Evolutionary conservation across 2,113 vertebrate species (phyloP), one percentile per base, ranked within the genome.

Genomic region (Mus pahari): DNA sequence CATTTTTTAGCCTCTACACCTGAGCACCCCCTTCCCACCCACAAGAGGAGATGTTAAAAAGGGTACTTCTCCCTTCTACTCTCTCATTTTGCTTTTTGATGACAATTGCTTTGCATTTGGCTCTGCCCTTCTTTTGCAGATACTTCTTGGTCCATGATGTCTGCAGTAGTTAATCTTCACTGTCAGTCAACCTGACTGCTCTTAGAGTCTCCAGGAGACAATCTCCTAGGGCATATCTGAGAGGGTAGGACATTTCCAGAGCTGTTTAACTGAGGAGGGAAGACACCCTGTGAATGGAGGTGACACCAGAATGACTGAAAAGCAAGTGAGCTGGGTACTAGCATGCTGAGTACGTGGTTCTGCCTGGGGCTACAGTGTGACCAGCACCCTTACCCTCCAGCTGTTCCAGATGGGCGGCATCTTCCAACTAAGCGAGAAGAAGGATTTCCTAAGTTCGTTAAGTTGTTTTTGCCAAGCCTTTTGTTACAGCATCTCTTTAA

Each of bases 41-140:
- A 16, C 1, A 16, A 7, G 33, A 48, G 19, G 7, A 66, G 6
- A 33, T 20, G 39, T 64, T 62, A 64, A 17, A 31, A 84, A 42
- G 53, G 11, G 11, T 5, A 58, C 26, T 64, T 64, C 26, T 92
- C 92, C 89, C 64, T 83, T 13, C n/a, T 5, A 36, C 6, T 19
- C 20, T 45, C 6, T 55, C 17, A 7, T n/a, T 91, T 58, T n/a
- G 20, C 74, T 91, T 87, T 86, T 86, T 74, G 78, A 48, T 92
- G 12, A 91, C 70, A 92, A 78, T 73, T 83, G 53, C 53, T 87
- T 88, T 91, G 45, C 45, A 81, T 91, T 94, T 36, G n/a, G 12
- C 8, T 88, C 16, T 78, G 36, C 31, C 12, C 20, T 58, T n/a
- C 20, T 74, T 70, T 64, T 45, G 16, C 74, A 88, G 68, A 71